Base-by-base conservation (phyloP, 2,888 invertebrate genomes). In the Apeira syringaria region DNA sequence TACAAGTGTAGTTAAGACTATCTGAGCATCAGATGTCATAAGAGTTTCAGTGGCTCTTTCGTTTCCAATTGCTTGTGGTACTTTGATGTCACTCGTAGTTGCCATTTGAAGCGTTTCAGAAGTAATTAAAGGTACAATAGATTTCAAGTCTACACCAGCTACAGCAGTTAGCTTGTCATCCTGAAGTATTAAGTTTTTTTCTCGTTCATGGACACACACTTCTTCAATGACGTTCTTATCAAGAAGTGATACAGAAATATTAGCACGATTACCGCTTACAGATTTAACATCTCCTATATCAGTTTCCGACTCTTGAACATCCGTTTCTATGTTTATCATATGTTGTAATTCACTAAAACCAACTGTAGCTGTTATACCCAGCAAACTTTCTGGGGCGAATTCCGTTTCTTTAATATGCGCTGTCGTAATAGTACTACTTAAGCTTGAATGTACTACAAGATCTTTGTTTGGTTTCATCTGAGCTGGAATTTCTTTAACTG, bases 121-220 rank as follows among this genome's bases (percentile, higher is more conserved):
- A 5, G 93, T 90, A 26, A 91, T 81, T 0, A 95, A 67, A 20
- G 93, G 80, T 68, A 94, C 93, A 53, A 91, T 86, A 13, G 92
- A 80, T 48, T 90, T 90, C 5, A 95, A 56, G 11, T 84, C 91
- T 22, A 91, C 66, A 63, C 92, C 91, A n/a, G 94, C 94, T 29
- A 78, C 71, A 11, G 81, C 91, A 40, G 72, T 65, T 8, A 82
- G 77, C 47, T 92, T 92, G 36, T 90, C 86, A 31, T 86, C 84
- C 40, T 85, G 87, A 8, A 88, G 66, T 7, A 76, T 59, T 13
- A 94, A 90, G 29, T 90, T 80, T 29, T 86, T 89, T 85, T 94
- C 94, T 26, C 91, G 91, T 80, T 95, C 95, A 75, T 94, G 93
- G 5, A 93, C 65, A n/a, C 92, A 68, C 0, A 93, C 87, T 72